Base-by-base conservation (phyloP, 2,113 vertebrate species). In the Sander vitreus region DNA sequence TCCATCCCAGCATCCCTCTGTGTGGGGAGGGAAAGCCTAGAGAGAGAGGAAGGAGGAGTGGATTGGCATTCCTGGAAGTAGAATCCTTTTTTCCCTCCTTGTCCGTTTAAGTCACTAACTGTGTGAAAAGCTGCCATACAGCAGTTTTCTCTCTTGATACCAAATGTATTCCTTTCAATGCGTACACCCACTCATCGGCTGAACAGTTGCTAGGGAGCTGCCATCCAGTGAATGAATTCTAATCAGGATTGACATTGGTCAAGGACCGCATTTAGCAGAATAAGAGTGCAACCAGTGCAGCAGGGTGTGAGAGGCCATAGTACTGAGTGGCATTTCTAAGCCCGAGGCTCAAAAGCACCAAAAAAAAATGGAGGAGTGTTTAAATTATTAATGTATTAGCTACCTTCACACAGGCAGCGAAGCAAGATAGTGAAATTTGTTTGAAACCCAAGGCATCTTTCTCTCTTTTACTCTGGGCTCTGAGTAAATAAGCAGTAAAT, bases 371-470 rank as follows among this genome's bases (percentile, higher is more conserved):
- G 51, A 64, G 70, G 60, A 76, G 57, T 45, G 57, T 83, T 81
- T 91, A 50, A 89, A 93, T 89, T 89, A 90, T 93, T 90, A 58
- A 93, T 84, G 85, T 55, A 74, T 78, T 82, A 76, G 77, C 65
- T 86, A 78, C 89, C 69, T 88, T 88, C 82, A 84, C 66, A 76
- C 83, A 73, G 70, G 57, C 83, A 73, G 66, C 62, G 50, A 19
- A 43, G 74, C 73, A 78, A 67, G 70, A 85, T 55, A 51, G 73
- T 45, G 59, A 86, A 70, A 90, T 86, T 48, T 70, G 33, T 85
- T 84, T 89, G 59, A 76, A 80, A 68, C 23, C 73, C 51, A 50
- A 50, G 23, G 50, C 30, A 69, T 39, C 50, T 54, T 19, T 54
- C 50, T 54, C 30, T 23, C 67, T 54, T 69, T 23, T n/a, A 53